phyloP scores from a whole-genome alignment of 2,113 vertebrate species.

The Bambusicola thoracicus region DNA sequence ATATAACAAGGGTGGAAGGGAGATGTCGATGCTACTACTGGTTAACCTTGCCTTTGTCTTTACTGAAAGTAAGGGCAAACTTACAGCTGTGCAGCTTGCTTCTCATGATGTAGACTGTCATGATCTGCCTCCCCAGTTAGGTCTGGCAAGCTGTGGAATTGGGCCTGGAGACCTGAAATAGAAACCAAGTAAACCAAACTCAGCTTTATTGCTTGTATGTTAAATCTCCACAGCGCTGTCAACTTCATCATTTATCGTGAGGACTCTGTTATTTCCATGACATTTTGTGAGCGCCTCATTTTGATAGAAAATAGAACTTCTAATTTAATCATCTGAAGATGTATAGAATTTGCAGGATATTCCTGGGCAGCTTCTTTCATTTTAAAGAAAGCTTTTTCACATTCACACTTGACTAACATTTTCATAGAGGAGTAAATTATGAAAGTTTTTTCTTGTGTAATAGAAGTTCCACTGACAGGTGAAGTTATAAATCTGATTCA shows the following conservation, averaged over 20 bases:
- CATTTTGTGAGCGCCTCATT: not conserved
- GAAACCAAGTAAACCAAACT: not conserved
- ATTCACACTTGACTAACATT: accelerated
- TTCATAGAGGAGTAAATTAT: not conserved
- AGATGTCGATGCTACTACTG: not conserved
- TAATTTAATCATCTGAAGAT: not conserved
- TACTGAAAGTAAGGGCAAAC: not conserved
- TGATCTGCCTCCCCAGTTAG: not conserved
- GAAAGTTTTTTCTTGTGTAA: not conserved
- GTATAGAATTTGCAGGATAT: not conserved
- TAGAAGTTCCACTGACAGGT: not conserved
- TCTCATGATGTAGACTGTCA: not conserved
- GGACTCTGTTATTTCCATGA: not conserved
- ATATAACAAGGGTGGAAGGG: not conserved
- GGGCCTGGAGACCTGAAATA: not conserved
- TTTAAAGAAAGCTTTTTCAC: not conserved
- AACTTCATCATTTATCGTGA: not conserved
- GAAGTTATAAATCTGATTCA: not conserved
- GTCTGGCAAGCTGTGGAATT: not conserved
- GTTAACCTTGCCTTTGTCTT: not conserved
- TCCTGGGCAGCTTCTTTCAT: accelerated
- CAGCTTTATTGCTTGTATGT: not conserved
- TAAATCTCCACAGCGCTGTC: not conserved
- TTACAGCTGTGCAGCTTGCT: not conserved
- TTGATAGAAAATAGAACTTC: not conserved